A percentile compares a stretch with the other conserved stretches of the same genome.
These are phyloP conservation scores for Drosophila punjabiensis DNA, from an alignment of 1,140 invertebrate species.

Conservation along the genomic window DNA sequence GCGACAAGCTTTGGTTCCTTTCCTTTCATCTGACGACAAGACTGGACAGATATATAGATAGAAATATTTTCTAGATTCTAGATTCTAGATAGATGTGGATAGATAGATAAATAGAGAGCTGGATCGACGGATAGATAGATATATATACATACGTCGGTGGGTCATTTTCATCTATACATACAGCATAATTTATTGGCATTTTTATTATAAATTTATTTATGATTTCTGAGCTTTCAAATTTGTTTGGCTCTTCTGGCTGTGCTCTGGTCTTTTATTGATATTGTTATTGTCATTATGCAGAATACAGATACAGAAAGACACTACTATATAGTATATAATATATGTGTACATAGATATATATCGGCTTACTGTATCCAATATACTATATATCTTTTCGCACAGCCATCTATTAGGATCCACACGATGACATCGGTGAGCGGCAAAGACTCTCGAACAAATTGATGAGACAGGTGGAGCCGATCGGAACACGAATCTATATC, in stretches of 20 bases:
- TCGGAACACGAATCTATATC: slow-evolving; percentile 31
- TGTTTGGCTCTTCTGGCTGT: slow-evolving; percentile 42
- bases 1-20: slow-evolving; percentile 43
- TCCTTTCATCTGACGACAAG: slow-evolving; percentile 51
- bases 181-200: slow-evolving; percentile 68
- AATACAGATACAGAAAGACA: slow-evolving; percentile 18
- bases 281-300: slow-evolving; percentile 51
- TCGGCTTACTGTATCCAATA: slow-evolving; percentile 30
- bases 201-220: slow-evolving; percentile 80
- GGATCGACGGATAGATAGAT: slow-evolving; percentile 35
- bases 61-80: slow-evolving; percentile 6
- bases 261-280: slow-evolving; percentile 42
- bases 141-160: slow-evolving; percentile 7
- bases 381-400: slow-evolving; percentile 43
- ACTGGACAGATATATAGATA: slow-evolving; percentile 16
- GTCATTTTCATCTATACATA: slow-evolving; percentile 45
- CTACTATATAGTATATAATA: background rate
- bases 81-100: slow-evolving; percentile 32
- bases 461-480: slow-evolving; percentile 49
- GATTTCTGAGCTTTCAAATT: slow-evolving; percentile 70
- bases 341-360: background rate
- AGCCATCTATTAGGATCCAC: slow-evolving; percentile 43
- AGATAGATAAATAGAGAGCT: slow-evolving; percentile 36
- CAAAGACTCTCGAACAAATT: slow-evolving; percentile 46
- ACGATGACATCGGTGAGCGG: slow-evolving; percentile 32